Conservation (phyloP, 2,888 invertebrate species). For the Sinelater perroti region DNA sequence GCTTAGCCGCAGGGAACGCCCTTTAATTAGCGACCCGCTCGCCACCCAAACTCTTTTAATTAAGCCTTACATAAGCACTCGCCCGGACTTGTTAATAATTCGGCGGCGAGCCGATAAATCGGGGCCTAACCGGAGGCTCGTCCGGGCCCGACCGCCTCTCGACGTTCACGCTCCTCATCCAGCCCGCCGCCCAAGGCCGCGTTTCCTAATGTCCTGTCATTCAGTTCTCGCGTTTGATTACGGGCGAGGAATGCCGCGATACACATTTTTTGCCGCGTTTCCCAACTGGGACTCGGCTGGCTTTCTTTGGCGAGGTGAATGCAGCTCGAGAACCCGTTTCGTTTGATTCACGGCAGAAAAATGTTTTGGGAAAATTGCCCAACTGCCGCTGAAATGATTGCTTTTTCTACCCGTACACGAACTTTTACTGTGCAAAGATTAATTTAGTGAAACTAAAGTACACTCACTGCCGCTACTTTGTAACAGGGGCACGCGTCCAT, state of each 20-base stretch:
- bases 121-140: neutral
- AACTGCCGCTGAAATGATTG: too few species aligned
- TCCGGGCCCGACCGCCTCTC: neutral
- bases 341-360: neutral
- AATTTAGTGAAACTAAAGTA: too few species aligned
- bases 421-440: neutral
- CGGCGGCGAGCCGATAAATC: neutral
- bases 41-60: neutral
- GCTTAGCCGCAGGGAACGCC: too few species aligned
- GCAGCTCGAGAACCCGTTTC: neutral
- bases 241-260: slow-evolving; percentile 3
- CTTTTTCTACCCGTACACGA: neutral
- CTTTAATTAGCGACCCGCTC: too few species aligned
- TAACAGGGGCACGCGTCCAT: too few species aligned
- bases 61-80: neutral
- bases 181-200: slow-evolving; percentile 9
- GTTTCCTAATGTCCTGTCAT: slow-evolving; percentile 18
- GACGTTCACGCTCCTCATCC: slow-evolving; percentile 8
- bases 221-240: slow-evolving; percentile 15
- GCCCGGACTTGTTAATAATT: neutral
- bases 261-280: slow-evolving; percentile 11
- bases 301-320: slow-evolving; percentile 2
- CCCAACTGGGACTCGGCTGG: slow-evolving; percentile 4
- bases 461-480: too few species aligned
- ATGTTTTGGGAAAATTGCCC: too few species aligned